Evolutionary conservation across 2,888 invertebrate genomes (phyloP), one percentile per base, ranked within the genome.

Genomic region (Patella pellucida): DNA sequence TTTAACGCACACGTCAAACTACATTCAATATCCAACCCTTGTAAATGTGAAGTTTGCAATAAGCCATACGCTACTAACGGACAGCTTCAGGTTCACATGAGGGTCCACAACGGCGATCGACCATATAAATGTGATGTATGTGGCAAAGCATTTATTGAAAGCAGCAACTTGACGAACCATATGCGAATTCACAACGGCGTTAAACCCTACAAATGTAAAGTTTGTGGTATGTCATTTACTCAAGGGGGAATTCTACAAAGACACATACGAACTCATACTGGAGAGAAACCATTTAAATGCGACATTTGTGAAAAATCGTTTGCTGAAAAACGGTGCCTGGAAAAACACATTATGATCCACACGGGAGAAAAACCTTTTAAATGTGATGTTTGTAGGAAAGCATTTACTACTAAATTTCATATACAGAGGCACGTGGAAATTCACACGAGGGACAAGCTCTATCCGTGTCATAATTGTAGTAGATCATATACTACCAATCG

Each of bases 121-220:
- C 56, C 56, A 19, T 56, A 19, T 19, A 19, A 56, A 56, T 56
- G 56, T 56, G 56, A 19, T 19, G 19, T 56, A 19, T 56, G 56
- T 56, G 56, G 56, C 12, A 56, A 56, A 56, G n/a, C 56, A 56
- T 56, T 56, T 56, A 56, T 56, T 56, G 19, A 16, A 56, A 56
- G 19, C 19, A 19, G 56, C 19, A 19, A 19, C 7, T 56, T 56
- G 5, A 62, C 19, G 11, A 62, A 3, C 9, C 62, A 62, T 23
- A 23, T 62, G 62, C 14, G 62, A 23, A 14, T 23, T 23, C 62
- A 19, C 12, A 62, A 14, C 11, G 62, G 62, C n/a, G 62, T 19
- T 19, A 62, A 62, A 11, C 19, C 62, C 23, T 62, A 19, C 11
- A 62, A 62, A 23, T 62, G 62, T 62, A 23, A 62, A 19, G 12